Conservation (phyloP, 2,888 invertebrate species). For the Luffia ferchaultella region DNA sequence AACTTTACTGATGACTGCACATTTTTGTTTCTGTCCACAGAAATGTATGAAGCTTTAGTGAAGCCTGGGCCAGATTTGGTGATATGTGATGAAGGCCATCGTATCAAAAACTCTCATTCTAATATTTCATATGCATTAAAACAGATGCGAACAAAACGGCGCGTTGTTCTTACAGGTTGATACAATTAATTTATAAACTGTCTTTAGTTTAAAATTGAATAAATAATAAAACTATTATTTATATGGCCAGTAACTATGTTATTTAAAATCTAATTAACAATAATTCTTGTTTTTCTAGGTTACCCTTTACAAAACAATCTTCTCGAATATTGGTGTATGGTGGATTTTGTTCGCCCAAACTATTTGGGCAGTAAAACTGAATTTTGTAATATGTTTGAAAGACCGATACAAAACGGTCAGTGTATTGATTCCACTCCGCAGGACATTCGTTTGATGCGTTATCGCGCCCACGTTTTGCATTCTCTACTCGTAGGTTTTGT, state of each 20-base stretch:
- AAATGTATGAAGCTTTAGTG: slow-evolving; percentile 85
- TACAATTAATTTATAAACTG: no score
- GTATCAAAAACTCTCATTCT: slow-evolving; percentile 98
- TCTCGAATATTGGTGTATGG: slow-evolving; percentile 98
- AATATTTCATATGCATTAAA: slow-evolving; percentile 95
- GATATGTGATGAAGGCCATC: slow-evolving; percentile 96
- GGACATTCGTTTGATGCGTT: slow-evolving; percentile 93
- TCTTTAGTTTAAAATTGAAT: not conserved
- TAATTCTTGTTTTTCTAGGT: no score
- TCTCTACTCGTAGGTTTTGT: slow-evolving; percentile 95
- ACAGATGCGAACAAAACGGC: slow-evolving; percentile 91
- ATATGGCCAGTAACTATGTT: no score
- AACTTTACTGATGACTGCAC: no score
- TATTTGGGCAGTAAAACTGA: slow-evolving; percentile 96
- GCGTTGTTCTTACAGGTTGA: slow-evolving; percentile 94
- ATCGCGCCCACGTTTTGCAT: slow-evolving; percentile 94
- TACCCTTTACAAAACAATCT: slow-evolving; percentile 98
- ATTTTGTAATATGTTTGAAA: slow-evolving; percentile 98
- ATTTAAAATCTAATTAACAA: no score
- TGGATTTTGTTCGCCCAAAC: slow-evolving; percentile 97
- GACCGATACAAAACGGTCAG: slow-evolving; percentile 98
- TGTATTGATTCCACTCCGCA: slow-evolving; percentile 96
- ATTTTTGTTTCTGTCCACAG: no score
- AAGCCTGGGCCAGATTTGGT: slow-evolving; percentile 93
- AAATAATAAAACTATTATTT: not conserved